Conservation (phyloP, 2,797 vertebrate genomes). For the Acropternis orthonyx region DNA sequence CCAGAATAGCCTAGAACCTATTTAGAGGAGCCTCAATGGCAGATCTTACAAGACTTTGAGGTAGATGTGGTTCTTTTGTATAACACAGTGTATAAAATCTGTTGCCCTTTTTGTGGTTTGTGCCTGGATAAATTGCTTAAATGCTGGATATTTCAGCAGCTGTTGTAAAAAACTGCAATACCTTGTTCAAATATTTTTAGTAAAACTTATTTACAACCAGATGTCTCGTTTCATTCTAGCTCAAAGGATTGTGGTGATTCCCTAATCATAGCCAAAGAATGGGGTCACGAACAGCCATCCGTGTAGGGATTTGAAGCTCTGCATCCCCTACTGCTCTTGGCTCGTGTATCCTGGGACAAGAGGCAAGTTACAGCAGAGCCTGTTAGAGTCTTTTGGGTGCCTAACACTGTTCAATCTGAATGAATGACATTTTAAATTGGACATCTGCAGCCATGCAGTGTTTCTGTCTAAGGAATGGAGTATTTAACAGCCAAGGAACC, state of each 20-base stretch:
- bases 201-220: slow-evolving; percentile 51
- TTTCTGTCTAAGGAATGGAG: not conserved
- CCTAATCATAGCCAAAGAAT: not conserved
- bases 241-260: not conserved
- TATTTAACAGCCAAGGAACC: not conserved
- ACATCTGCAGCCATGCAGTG: not conserved
- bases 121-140: not conserved
- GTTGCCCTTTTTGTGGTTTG: not conserved
- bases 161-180: slow-evolving; percentile 17
- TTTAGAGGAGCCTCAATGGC: not conserved
- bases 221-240: not conserved
- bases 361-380: not conserved
- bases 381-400: not conserved
- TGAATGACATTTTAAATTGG: not conserved
- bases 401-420: not conserved
- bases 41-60: not conserved
- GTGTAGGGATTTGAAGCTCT: not conserved
- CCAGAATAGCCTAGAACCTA: not conserved
- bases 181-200: slow-evolving; percentile 41
- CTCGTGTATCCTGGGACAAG: not conserved
- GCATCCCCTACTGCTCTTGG: not conserved
- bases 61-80: not conserved
- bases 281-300: not conserved
- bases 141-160: slow-evolving; percentile 35
- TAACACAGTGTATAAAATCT: not conserved